A percentile compares a stretch with the other conserved stretches of the same genome.
Conservation (phyloP, 2,888 invertebrate genomes). For the Endotricha flammealis region DNA sequence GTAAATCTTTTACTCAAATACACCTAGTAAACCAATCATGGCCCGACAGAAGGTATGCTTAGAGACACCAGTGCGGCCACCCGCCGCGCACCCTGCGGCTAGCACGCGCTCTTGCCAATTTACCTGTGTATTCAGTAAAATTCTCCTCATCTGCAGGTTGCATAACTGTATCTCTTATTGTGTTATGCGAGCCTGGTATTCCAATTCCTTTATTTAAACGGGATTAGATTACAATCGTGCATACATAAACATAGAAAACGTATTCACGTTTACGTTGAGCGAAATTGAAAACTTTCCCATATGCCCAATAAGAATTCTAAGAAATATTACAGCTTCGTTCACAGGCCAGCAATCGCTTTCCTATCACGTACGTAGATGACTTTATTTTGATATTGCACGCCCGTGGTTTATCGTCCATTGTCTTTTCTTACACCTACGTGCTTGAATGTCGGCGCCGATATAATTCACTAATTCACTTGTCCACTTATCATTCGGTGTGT, state of each 20-base stretch:
- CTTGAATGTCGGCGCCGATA: conserved; percentile 31
- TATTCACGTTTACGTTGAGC: conserved; percentile 1
- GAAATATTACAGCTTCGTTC: conserved; percentile 38
- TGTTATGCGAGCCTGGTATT: conserved; percentile 39
- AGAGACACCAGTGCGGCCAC: conserved; percentile 52
- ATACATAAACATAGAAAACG: conserved; percentile 11
- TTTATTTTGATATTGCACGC: conserved; percentile 70
- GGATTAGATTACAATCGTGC: conserved; percentile 10
- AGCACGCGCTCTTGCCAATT: conserved; percentile 58
- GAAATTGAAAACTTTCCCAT: conserved; percentile 23
- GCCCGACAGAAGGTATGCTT: conserved; percentile 46
- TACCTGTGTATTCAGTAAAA: conserved; percentile 29
- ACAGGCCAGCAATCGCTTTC: conserved; percentile 34
- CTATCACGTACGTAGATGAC: conserved; percentile 62
- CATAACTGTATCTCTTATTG: conserved; percentile 45
- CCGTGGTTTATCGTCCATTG: conserved; percentile 61
- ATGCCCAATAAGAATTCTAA: conserved; percentile 40
- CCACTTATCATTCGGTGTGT: conserved; percentile 16
- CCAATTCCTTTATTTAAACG: conserved; percentile 25
- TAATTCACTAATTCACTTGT: conserved; percentile 34
- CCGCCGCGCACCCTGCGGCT: conserved; percentile 56
- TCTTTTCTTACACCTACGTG: conserved; percentile 53
- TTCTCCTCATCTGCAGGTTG: conserved; percentile 20
- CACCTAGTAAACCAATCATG: conserved; percentile 48
- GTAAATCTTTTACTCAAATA: conserved; percentile 35